Base-by-base conservation (phyloP, 2,888 invertebrate species). In the Drosophila kokeensis region DNA sequence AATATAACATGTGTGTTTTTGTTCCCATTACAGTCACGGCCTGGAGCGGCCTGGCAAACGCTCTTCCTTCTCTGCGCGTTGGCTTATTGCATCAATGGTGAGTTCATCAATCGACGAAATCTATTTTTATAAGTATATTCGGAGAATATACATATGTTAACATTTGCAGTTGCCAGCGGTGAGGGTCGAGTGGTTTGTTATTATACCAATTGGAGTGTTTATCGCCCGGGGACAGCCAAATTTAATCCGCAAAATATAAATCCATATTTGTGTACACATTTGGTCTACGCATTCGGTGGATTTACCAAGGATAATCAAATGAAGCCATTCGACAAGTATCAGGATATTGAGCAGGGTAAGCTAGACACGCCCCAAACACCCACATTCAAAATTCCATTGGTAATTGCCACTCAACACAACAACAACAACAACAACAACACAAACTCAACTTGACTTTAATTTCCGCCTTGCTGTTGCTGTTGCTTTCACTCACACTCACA, bases 191-290 rank as follows among this genome's bases (percentile, higher is more conserved):
- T 98, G 87, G 97, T 98, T 64, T 98, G 98, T 91, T 98, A 98
- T 93, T 98, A 98, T 94, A 98, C 98, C 52, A 98, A 98, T 93
- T 98, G 98, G 98, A 97, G 97, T 79, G 97, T 98, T 49, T 98
- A 98, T 93, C 94, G 98, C 75, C 98, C 97, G 4, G 98, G 98
- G 61, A 96, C 97, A 7, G 98, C 98, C 57, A 97, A 97, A 93
- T 98, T 97, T 94, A 96, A 96, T 90, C 98, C 98, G 0, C 97
- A 98, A 93, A 98, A 98, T 93, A 98, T 98, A 93, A 98, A 98
- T 94, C 98, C 98, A 0, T 98, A 98, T 92, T 94, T 98, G 69
- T 98, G 98, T 94, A 98, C 98, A 42, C 98, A 98, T 95, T 95
- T 98, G 83, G 95, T 98, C 80, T 98, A 98, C 93, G 98, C 98